phyloP scores from a whole-genome alignment of 2,888 invertebrate species.

The Pristionchus mayeri region DNA sequence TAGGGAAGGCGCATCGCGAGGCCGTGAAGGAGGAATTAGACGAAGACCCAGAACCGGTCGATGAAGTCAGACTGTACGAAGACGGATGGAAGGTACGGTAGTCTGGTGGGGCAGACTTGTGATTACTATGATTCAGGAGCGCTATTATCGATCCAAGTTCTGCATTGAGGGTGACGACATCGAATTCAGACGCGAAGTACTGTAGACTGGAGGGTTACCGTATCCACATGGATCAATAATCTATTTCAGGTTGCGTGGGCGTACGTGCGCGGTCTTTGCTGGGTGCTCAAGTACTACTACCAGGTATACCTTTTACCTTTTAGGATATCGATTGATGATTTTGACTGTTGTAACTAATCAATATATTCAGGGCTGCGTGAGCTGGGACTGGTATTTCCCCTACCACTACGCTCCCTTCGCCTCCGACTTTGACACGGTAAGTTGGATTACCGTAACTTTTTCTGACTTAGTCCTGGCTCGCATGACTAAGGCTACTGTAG shows the following conservation, averaged over 20 bases:
- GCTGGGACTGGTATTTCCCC: slow-evolving; percentile 99
- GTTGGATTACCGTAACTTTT: not conserved
- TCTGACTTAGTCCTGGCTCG: not conserved
- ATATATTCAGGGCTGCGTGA: slow-evolving; percentile 88
- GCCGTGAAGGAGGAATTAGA: slow-evolving; percentile 52
- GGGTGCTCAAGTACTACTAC: slow-evolving; percentile 98
- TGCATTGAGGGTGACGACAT: slow-evolving; percentile 77
- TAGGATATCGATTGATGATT: not conserved
- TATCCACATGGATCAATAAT: not conserved
- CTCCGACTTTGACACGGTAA: slow-evolving; percentile 87
- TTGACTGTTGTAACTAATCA: not conserved
- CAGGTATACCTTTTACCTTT: slow-evolving; percentile 79
- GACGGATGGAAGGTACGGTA: slow-evolving; percentile 96
- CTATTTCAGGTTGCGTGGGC: slow-evolving; percentile 82
- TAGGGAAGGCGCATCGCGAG: slow-evolving; percentile 16
- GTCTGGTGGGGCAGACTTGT: not conserved
- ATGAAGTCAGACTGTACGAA: slow-evolving; percentile 83
- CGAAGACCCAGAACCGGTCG: slow-evolving; percentile 68
- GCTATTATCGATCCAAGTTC: slow-evolving; percentile 82
- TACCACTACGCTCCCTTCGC: slow-evolving; percentile 99
- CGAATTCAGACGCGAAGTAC: slow-evolving; percentile 86
- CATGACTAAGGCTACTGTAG: too few relatives aligned
- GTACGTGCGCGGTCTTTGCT: slow-evolving; percentile 95
- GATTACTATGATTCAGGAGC: slow-evolving; percentile 81
- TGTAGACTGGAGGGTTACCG: not conserved